phyloP scores from a whole-genome alignment of 2,797 vertebrate species.

The Pseudomugil tenellus region DNA sequence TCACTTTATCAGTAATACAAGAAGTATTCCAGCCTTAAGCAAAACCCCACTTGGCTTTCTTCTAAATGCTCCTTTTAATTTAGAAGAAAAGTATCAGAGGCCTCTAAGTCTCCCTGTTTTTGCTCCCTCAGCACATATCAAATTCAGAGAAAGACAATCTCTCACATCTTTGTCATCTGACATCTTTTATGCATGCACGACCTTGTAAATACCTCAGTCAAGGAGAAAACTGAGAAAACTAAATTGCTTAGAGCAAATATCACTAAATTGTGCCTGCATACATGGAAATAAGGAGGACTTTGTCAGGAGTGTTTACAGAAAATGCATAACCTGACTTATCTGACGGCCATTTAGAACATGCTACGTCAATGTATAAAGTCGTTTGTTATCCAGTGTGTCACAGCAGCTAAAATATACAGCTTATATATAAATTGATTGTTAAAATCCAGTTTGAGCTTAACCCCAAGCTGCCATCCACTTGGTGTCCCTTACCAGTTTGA shows the following conservation, averaged over 20 bases:
- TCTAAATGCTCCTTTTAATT: background rate
- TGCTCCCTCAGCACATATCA: background rate
- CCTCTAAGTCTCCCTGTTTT: background rate
- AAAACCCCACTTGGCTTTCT: background rate
- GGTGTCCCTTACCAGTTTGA: constrained; percentile 90
- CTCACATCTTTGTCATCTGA: background rate
- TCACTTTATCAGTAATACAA: constrained; percentile 12
- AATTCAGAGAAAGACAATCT: constrained; percentile 4
- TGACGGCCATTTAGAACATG: background rate
- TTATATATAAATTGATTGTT: background rate
- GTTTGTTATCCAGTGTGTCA: too few species aligned
- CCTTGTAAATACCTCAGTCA: background rate
- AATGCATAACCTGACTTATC: background rate
- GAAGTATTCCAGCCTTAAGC: background rate
- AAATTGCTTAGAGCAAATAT: background rate
- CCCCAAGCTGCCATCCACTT: background rate
- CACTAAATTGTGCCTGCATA: constrained; percentile 4
- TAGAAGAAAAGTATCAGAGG: background rate
- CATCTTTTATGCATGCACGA: background rate
- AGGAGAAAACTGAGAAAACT: background rate
- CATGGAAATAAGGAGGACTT: background rate
- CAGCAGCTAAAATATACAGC: too few species aligned
- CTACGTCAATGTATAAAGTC: too few species aligned
- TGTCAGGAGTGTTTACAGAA: background rate
- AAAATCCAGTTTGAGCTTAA: background rate